Evolutionary conservation across 1,140 invertebrate genomes (phyloP).

Genomic region (Proales similis): DNA sequence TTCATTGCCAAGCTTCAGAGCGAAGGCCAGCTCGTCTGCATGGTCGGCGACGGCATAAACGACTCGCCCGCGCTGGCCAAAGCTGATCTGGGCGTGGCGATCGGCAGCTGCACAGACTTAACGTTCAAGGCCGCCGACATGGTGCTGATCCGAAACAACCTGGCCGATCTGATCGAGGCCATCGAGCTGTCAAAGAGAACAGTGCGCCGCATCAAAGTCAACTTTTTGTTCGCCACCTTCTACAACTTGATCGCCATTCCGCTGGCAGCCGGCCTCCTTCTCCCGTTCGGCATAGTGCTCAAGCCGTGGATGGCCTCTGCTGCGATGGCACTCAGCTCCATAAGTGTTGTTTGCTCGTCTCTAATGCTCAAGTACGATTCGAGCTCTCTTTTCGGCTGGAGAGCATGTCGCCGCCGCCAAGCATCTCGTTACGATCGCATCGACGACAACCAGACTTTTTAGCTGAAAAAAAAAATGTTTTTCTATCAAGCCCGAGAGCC

Average conservation of each 20-base stretch:
- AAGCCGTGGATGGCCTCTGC: slow-evolving; percentile 99
- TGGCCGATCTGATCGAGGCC: slow-evolving; percentile 89
- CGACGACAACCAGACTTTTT: too few relatives aligned
- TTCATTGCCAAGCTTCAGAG: slow-evolving; percentile 81
- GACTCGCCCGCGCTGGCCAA: slow-evolving; percentile 95
- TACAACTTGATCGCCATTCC: slow-evolving; percentile 96
- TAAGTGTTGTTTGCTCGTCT: slow-evolving; percentile 91
- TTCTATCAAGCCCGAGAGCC: too few relatives aligned
- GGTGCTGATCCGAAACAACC: slow-evolving; percentile 90
- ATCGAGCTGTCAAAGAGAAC: slow-evolving; percentile 84
- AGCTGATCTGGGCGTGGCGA: slow-evolving; percentile 94
- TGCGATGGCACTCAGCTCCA: slow-evolving; percentile 93
- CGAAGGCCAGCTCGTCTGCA: too few relatives aligned
- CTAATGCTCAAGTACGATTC: slow-evolving; percentile 78
- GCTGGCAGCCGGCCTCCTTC: slow-evolving; percentile 86
- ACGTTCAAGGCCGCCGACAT: slow-evolving; percentile 97
- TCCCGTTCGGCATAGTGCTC: slow-evolving; percentile 67
- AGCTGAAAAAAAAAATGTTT: too few relatives aligned
- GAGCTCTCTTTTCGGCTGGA: too few relatives aligned
- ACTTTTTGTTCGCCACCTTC: slow-evolving; percentile 94
- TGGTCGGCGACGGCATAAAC: slow-evolving; percentile 98
- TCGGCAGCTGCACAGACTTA: slow-evolving; percentile 97
- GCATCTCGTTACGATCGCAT: too few relatives aligned
- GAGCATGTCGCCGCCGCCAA: too few relatives aligned
- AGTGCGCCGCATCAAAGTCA: slow-evolving; percentile 81